Percentiles rank a stretch among this genome's conserved stretches.
These are phyloP conservation scores for Calameuta filiformis DNA, from an alignment of 2,888 invertebrate species.

Conservation along the genomic window DNA sequence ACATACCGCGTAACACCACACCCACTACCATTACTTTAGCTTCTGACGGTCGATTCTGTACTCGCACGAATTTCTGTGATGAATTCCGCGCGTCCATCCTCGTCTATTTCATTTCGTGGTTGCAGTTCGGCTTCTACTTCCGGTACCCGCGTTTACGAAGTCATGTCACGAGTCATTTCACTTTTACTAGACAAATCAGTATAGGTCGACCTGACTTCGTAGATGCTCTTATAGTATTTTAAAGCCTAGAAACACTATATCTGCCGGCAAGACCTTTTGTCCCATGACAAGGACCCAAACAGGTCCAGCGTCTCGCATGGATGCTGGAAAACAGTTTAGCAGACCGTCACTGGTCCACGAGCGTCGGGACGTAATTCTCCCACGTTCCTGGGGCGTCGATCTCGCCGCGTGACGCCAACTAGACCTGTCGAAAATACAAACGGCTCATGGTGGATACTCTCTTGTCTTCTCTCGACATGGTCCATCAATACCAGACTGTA, in stretches of 20 bases:
- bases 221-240: background rate
- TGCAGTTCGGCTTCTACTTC: background rate
- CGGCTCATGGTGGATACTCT: constrained; percentile 11
- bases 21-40: constrained; percentile 25
- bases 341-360: background rate
- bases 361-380: background rate
- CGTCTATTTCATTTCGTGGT: background rate
- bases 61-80: constrained; percentile 7
- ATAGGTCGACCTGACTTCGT: too few species aligned
- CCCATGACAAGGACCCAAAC: background rate
- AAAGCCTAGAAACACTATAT: background rate
- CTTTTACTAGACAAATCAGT: background rate
- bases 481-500: constrained; percentile 38
- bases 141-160: background rate
- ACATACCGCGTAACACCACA: constrained; percentile 55
- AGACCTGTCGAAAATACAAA: constrained; percentile 40
- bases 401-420: constrained; percentile 45
- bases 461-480: constrained; percentile 33
- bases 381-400: constrained; percentile 32
- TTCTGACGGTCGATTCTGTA: constrained; percentile 1
- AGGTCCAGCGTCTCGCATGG: background rate
- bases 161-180: background rate
- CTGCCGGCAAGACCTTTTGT: background rate
- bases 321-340: background rate
- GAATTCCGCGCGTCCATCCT: background rate